phyloP scores from a whole-genome alignment of 2,888 invertebrate species.

The Lochmaea capreae region DNA sequence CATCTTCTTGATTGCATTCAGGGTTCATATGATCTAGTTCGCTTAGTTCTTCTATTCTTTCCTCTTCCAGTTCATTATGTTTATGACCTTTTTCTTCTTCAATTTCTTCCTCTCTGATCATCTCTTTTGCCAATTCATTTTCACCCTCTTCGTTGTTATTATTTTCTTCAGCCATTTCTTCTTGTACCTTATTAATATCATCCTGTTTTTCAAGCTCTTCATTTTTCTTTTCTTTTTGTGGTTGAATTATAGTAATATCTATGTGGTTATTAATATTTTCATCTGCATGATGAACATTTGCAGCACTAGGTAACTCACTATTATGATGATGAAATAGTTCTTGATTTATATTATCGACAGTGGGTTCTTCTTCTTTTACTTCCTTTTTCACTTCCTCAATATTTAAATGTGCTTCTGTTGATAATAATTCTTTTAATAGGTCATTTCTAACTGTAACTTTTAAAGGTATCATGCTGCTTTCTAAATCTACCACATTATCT shows the following conservation, averaged over 20 bases:
- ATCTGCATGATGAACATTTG: not conserved
- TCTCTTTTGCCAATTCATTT: not conserved
- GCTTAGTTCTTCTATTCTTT: not conserved
- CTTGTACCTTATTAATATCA: not conserved
- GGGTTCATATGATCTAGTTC: not conserved
- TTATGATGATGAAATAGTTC: slow-evolving; percentile 13
- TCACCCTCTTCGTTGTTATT: not conserved
- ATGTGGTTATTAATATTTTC: slow-evolving; percentile 29
- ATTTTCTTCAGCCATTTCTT: not conserved
- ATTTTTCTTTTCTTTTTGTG: slow-evolving; percentile 17
- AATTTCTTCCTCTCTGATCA: not conserved
- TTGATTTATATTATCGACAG: not conserved
- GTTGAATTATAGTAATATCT: slow-evolving; percentile 24
- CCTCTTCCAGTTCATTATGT: not conserved
- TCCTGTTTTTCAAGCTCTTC: not conserved
- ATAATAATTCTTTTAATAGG: not conserved
- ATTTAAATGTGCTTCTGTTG: slow-evolving; percentile 2
- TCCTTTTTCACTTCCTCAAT: slow-evolving; percentile 15
- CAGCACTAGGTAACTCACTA: not conserved
- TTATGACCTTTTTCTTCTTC: not conserved
- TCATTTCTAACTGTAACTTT: not conserved
- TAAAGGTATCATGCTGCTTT: not conserved
- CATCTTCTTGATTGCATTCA: not conserved
- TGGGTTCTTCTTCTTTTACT: not conserved
- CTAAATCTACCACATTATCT: not conserved